Evolutionary conservation across 2,113 vertebrate genomes (phyloP).

Genomic region (Carlito syrichta): DNA sequence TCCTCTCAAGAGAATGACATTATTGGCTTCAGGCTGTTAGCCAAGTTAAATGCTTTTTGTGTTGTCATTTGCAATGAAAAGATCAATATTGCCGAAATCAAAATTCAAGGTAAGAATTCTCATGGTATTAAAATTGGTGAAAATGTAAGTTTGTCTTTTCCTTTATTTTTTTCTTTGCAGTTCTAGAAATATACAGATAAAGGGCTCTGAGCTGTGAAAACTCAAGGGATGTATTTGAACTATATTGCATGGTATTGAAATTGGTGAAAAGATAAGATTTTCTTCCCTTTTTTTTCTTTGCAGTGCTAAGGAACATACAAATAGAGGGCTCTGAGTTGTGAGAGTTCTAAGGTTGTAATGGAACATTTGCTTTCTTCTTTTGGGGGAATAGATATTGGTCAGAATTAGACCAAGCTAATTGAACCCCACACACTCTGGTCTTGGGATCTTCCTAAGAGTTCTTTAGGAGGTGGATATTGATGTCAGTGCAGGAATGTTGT

Average conservation of each 20-base stretch:
- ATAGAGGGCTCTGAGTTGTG: not conserved
- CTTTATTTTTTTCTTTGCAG: not conserved
- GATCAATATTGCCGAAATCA: slow-evolving; percentile 93
- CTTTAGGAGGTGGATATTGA: not conserved
- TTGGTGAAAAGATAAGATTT: not conserved
- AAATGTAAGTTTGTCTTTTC: not conserved
- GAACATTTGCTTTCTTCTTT: not conserved
- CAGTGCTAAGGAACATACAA: not conserved
- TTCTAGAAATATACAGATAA: not conserved
- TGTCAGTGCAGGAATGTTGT: not conserved
- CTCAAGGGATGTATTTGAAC: not conserved
- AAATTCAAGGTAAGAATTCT: slow-evolving; percentile 89
- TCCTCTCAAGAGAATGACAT: slow-evolving; percentile 84
- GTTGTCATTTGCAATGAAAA: slow-evolving; percentile 90
- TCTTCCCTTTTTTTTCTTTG: not conserved
- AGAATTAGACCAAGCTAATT: not conserved
- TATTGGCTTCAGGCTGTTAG: slow-evolving; percentile 91
- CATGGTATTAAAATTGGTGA: not conserved
- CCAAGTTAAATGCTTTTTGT: slow-evolving; percentile 90
- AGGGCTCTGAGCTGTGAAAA: not conserved
- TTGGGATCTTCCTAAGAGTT: not conserved
- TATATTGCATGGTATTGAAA: no score
- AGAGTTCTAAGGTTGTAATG: not conserved
- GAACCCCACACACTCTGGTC: not conserved
- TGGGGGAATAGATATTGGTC: not conserved